These are phyloP conservation scores for Ataeniobius toweri DNA, from an alignment of 2,797 vertebrate species.

Conservation along the genomic window DNA sequence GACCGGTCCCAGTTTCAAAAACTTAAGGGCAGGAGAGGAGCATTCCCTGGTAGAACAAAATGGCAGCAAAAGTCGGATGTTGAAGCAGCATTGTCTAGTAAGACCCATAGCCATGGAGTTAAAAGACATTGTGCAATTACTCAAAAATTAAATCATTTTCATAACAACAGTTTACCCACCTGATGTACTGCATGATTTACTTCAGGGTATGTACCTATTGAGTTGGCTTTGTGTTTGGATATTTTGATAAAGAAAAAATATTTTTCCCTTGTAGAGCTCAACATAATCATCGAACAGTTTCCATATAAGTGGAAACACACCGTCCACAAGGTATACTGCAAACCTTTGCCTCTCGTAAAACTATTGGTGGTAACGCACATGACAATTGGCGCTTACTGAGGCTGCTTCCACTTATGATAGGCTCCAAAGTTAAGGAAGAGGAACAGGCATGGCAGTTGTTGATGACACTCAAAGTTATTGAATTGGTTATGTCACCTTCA, in stretches of 20 bases:
- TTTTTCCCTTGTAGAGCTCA: slow-evolving; percentile 42
- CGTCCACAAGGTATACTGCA: slow-evolving; percentile 18
- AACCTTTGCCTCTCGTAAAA: slow-evolving; percentile 38
- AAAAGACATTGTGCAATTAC: slow-evolving; percentile 22
- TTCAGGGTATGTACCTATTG: slow-evolving; percentile 36
- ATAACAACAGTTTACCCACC: slow-evolving; percentile 5
- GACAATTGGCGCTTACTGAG: slow-evolving; percentile 47
- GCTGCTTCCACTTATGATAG: slow-evolving; percentile 43
- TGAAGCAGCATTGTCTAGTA: slow-evolving; percentile 27
- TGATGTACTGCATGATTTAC: slow-evolving; percentile 21
- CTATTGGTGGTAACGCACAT: slow-evolving; percentile 30
- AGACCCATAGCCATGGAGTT: slow-evolving; percentile 16
- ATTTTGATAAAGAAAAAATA: slow-evolving; percentile 37
- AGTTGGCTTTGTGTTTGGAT: slow-evolving; percentile 33
- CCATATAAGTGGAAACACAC: slow-evolving; percentile 30
- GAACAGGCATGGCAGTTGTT: slow-evolving; percentile 38
- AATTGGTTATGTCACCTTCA: not conserved
- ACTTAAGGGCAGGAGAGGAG: slow-evolving; percentile 31
- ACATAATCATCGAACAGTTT: slow-evolving; percentile 6
- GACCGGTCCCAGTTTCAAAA: slow-evolving; percentile 18
- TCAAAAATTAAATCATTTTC: slow-evolving; percentile 25
- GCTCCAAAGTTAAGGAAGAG: slow-evolving; percentile 28
- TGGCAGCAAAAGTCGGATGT: slow-evolving; percentile 20
- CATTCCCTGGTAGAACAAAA: slow-evolving; percentile 34
- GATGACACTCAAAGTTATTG: slow-evolving; percentile 8